Evolutionary conservation across 1,140 invertebrate species (phyloP), one percentile per base, ranked within the genome.

Genomic region (Dermatophagoides farinae): DNA sequence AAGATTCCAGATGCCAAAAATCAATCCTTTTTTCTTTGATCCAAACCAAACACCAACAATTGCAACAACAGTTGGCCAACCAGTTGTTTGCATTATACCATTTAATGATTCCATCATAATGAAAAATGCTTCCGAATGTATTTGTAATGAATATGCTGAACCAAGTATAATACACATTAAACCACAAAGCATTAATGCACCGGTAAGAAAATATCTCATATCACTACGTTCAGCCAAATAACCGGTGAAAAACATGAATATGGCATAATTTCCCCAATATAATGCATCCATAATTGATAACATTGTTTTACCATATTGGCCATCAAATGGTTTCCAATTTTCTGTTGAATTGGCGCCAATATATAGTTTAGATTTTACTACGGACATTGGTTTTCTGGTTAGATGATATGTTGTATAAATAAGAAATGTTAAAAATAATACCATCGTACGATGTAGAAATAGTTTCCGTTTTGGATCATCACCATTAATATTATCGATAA

Each of bases 41-140:
- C 89, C 90, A 75, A 89, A 95, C 92, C 92, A 97, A 68, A 95
- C 90, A 12, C 86, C 86, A 22, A 97, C 81, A 12, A 87, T 81
- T 11, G 90, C 82, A 0, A 97, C 89, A 0, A 95, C 91, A 51
- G 87, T 86, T 0, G 91, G 85, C 85, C 85, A 88, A 1, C 88
- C 91, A 16, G 88, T 85, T 0, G 88, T 88, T 76, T 95, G 89
- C 31, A 83, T 80, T 43, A 91, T 76, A 47, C 91, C 54, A 51
- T 49, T 22, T 43, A 61, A 71, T 71, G 89, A 85, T 80, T 92
- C 88, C 31, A 90, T 77, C 9, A 84, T 47, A 18, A 93, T 71
- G 69, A 88, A 96, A 72, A 86, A 97, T 63, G 76, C 78, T 10
- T 91, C 73, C 65, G 73, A 78, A 69, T 97, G 91, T 60, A 96